Percentiles rank a stretch among this genome's conserved stretches.
phyloP scores from a whole-genome alignment of 2,888 invertebrate genomes.

The Colostygia pectinataria region DNA sequence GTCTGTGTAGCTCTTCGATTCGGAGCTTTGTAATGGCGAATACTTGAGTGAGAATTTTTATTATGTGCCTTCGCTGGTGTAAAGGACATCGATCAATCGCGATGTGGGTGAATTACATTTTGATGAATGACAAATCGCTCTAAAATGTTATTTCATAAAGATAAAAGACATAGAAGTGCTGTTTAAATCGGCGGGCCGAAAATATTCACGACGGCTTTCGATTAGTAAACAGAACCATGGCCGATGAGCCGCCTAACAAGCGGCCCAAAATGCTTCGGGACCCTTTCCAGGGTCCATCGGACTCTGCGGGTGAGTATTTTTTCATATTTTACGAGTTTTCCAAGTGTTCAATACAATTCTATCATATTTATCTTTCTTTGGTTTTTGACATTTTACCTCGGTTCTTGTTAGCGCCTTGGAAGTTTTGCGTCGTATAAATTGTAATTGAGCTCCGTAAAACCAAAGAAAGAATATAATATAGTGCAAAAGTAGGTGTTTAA shows the following conservation, averaged over 20 bases:
- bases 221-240: constrained; percentile 92
- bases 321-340: constrained; percentile 62
- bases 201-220: constrained; percentile 85
- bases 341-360: constrained; percentile 64
- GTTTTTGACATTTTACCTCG: constrained; percentile 76
- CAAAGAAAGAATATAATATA: background rate
- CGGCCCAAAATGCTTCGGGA: constrained; percentile 95
- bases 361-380: constrained; percentile 73
- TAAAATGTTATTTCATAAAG: constrained; percentile 81
- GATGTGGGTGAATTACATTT: constrained; percentile 85
- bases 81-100: constrained; percentile 87
- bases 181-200: constrained; percentile 83
- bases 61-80: constrained; percentile 90
- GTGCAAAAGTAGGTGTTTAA: background rate
- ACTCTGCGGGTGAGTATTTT: constrained; percentile 88
- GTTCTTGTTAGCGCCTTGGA: constrained; percentile 74
- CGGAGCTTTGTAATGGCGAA: constrained; percentile 91
- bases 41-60: constrained; percentile 87
- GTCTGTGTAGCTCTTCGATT: constrained; percentile 86
- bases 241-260: constrained; percentile 98
- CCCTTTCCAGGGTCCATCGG: constrained; percentile 91
- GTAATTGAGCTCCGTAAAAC: constrained; percentile 42
- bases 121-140: constrained; percentile 80
- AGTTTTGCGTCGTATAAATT: constrained; percentile 79
- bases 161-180: constrained; percentile 81